phyloP scores from a whole-genome alignment of 2,797 vertebrate species.

The Gallinago solitaria region DNA sequence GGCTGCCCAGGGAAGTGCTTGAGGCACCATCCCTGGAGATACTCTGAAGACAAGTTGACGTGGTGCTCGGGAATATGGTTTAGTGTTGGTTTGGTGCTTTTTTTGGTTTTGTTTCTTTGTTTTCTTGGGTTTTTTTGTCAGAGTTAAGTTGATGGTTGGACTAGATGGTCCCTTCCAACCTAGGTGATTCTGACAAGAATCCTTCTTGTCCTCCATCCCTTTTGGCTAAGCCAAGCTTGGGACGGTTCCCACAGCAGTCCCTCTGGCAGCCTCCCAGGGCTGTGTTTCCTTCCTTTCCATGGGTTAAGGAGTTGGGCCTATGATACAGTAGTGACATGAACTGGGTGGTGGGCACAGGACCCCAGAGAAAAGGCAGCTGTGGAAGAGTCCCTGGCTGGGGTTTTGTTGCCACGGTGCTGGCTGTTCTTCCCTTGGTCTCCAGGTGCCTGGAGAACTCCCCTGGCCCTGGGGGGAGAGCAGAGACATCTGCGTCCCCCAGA shows the following conservation, averaged over 20 bases:
- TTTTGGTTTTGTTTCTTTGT: too few species aligned
- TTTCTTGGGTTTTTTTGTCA: too few species aligned
- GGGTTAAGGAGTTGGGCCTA: fast-evolving
- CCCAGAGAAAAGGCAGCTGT: background rate
- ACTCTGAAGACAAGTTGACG: too few species aligned
- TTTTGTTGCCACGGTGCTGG: background rate
- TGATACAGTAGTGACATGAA: background rate
- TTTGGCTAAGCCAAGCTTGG: fast-evolving
- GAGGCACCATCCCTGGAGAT: too few species aligned
- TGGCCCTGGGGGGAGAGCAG: background rate
- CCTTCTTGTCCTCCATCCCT: background rate
- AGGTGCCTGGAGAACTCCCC: background rate
- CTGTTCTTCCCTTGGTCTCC: background rate
- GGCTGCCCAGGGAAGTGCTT: too few species aligned
- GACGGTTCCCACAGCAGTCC: background rate
- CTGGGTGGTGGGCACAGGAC: background rate
- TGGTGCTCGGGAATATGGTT: too few species aligned
- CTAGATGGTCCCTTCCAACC: too few species aligned
- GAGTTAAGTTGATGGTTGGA: too few species aligned
- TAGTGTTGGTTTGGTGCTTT: too few species aligned
- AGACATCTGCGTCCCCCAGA: background rate
- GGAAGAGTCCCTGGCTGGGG: background rate
- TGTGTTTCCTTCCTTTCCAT: background rate
- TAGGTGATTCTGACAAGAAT: fast-evolving
- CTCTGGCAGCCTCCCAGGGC: background rate